A percentile compares a stretch with the other conserved stretches of the same genome.
phyloP scores from a whole-genome alignment of 1,140 invertebrate genomes.

The Mamestra configurata region DNA sequence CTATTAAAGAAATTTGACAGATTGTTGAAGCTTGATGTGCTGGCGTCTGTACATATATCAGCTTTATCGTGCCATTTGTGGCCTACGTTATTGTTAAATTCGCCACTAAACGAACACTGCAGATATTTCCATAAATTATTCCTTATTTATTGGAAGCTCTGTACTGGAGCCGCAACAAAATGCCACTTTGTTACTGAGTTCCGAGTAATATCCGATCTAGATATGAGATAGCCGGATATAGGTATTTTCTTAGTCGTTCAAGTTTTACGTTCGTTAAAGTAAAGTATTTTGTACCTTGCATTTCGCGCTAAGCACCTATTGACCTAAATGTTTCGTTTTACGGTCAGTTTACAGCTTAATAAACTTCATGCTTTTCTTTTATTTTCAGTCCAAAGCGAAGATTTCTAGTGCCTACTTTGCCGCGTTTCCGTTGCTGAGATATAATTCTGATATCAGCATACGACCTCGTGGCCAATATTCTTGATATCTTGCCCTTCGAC shows the following conservation, averaged over 20 bases:
- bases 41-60: no score
- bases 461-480: constrained; percentile 19
- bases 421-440: not conserved
- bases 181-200: constrained; percentile 3
- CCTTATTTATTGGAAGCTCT: no score
- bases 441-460: constrained; percentile 24
- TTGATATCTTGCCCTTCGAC: constrained; percentile 32
- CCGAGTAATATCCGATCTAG: constrained; percentile 7
- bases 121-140: no score
- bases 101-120: no score
- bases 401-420: constrained; percentile 3
- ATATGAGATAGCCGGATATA: not conserved
- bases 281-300: constrained; percentile 23
- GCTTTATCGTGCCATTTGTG: not conserved
- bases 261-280: not conserved
- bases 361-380: constrained; percentile 42
- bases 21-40: no score
- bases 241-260: constrained; percentile 1
- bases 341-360: constrained; percentile 39
- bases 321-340: constrained; percentile 29
- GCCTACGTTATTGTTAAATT: not conserved
- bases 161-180: no score
- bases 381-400: not conserved
- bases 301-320: constrained; percentile 23
- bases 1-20: no score